These are phyloP conservation scores for Bryconaethiops microstoma DNA, from an alignment of 2,797 vertebrate genomes.

Conservation along the genomic window DNA sequence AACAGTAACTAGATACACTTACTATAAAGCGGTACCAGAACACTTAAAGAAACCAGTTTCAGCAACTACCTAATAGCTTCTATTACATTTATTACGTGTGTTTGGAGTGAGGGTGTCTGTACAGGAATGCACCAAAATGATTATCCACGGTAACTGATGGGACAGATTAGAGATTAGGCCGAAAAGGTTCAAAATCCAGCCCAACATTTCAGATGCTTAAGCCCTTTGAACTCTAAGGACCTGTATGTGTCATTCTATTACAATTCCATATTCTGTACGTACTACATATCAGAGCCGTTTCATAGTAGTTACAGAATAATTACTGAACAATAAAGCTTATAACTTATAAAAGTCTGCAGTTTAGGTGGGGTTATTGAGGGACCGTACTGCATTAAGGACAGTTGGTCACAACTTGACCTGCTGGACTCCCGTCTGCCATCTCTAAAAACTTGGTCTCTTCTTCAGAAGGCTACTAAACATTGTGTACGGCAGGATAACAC, in stretches of 20 bases:
- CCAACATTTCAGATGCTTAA: background rate
- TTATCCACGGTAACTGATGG: background rate
- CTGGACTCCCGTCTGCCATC: background rate
- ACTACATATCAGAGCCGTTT: background rate
- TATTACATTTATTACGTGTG: no score
- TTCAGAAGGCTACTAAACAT: slow-evolving; percentile 6
- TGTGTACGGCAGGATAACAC: slow-evolving; percentile 19
- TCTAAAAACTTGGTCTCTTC: background rate
- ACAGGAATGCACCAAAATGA: no score
- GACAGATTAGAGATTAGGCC: background rate
- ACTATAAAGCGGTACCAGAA: no score
- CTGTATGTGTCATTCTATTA: background rate
- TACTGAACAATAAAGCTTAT: background rate
- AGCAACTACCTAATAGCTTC: no score
- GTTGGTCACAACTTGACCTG: background rate
- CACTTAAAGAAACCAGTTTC: no score
- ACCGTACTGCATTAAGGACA: background rate
- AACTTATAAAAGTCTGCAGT: background rate
- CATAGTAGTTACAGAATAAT: background rate
- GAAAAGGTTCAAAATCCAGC: background rate
- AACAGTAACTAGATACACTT: no score
- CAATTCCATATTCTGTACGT: background rate
- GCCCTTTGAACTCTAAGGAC: background rate
- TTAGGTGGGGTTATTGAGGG: background rate
- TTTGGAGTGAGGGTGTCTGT: no score